Evolutionary conservation across 2,797 vertebrate genomes (phyloP), one percentile per base, ranked within the genome.

Genomic region (Sebastes steindachneri): DNA sequence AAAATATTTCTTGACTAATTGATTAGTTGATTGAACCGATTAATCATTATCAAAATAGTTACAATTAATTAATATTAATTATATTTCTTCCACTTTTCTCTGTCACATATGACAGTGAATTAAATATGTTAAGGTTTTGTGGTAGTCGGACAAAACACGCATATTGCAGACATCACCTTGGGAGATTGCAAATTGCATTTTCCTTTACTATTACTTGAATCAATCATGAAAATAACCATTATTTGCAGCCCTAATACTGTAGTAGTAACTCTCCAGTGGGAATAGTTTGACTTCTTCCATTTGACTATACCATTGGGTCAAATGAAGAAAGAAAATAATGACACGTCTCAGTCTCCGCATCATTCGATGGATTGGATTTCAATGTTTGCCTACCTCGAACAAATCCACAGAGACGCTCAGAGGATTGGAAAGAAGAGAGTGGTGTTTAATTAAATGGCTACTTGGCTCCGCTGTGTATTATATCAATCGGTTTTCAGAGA

Each of bases 371-470:
- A 65, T 28, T 70, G 26, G 35, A 7, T 66, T 65, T 55, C 15
- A 68, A 26, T 25, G 17, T 59, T 72, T 41, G 9, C 45, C 11
- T 11, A 26, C 7, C n/a, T 19, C 1, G 0, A 31, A 72, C 9
- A 26, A 35, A 67, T 64, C 11, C 48, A 45, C 15, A 29, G 12
- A 41, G 37, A 72, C 1, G 2, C 29, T 53, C n/a, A 41, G 45
- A 63, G 14, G 21, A 58, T 4, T 77, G 62, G 2, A 73, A 68
- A 76, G 15, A 75, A 69, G 60, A 68, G 14, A 28, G 21, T 4
- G 54, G 4, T 2, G 1, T 76, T 71, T 69, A 80, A 88, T 77
- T 63, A 80, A 86, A 85, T 58, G 62, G 68, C 41, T 76, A n/a
- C 62, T 67, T 63, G 25, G 29, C 73, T 59, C 72, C 1, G 0